These are phyloP conservation scores for Antheraea yamamai DNA, from an alignment of 2,888 invertebrate genomes.

Conservation along the genomic window DNA sequence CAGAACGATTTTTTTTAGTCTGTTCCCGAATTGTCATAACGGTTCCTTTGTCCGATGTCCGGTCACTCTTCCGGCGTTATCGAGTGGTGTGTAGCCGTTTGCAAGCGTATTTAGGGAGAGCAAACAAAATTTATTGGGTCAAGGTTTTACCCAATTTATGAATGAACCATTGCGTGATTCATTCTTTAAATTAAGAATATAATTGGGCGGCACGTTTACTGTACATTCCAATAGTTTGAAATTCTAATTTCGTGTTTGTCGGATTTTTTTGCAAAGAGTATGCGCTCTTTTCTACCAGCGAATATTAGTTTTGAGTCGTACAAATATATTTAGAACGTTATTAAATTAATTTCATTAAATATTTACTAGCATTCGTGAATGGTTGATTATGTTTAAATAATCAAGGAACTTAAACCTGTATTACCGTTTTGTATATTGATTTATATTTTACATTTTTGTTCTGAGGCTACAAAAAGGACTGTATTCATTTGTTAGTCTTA, in stretches of 20 bases:
- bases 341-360: neutral
- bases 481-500: too few relatives aligned
- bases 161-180: conserved; percentile 41
- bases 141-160: conserved; percentile 62
- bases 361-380: neutral
- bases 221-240: conserved; percentile 7
- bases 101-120: conserved; percentile 59
- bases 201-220: neutral
- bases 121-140: conserved; percentile 67
- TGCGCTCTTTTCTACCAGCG: neutral
- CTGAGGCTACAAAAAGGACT: too few relatives aligned
- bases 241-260: neutral
- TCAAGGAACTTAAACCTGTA: neutral
- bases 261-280: neutral
- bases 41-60: conserved; percentile 71
- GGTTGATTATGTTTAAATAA: neutral
- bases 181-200: conserved; percentile 42
- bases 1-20: conserved; percentile 41
- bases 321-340: neutral
- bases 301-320: neutral
- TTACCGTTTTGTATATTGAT: neutral
- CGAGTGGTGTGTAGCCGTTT: conserved; percentile 59
- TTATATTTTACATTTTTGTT: too few relatives aligned
- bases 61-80: conserved; percentile 68
- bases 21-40: conserved; percentile 62